Base-by-base conservation (phyloP, 2,113 vertebrate genomes). In the Bagarius yarrelli region DNA sequence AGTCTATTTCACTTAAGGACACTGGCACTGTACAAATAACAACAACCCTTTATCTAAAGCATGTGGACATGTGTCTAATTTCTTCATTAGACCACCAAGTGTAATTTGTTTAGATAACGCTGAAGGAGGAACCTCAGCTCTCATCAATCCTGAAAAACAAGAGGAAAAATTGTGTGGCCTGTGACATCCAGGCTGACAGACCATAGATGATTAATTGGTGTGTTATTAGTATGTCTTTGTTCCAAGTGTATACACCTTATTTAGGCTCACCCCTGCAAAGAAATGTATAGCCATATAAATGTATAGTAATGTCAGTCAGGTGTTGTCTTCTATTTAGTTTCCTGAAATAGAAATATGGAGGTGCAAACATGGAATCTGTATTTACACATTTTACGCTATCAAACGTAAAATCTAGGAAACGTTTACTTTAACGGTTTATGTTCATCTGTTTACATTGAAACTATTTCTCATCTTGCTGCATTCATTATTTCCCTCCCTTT, bases 21-120 rank as follows among this genome's bases (percentile, higher is more conserved):
- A 60, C 59, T 61, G 59, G 9, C 11, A 57, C 59, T 30, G 25
- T 60, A 30, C 25, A 30, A 60, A 30, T 27, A 60, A 27, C n/a
- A 60, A n/a, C 25, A 32, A 8, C 30, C n/a, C n/a, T n/a, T 61
- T 9, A 61, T 13, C 67, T 76, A 55, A 79, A 80, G 55, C 67
- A 83, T 83, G 60, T 76, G 36, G 77, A 23, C 64, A 61, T 44
- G 40, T 76, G 40, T 30, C 50, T 55, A 69, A 72, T 70, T 59
- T 78, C 8, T 78, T 78, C 34, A 59, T 71, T 79, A 50, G 69
- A 34, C 32, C 40, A 50, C 9, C 44, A 75, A 44, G 32, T 47
- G 34, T 34, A 32, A 67, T 77, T 59, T 18, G 25, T 13, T 67
- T 50, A 61, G 79, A 60, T 79, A 30, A 67, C 34, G 23, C 52